These are phyloP conservation scores for Arctocebus calabarensis DNA, from an alignment of 2,797 vertebrate species.

Conservation along the genomic window DNA sequence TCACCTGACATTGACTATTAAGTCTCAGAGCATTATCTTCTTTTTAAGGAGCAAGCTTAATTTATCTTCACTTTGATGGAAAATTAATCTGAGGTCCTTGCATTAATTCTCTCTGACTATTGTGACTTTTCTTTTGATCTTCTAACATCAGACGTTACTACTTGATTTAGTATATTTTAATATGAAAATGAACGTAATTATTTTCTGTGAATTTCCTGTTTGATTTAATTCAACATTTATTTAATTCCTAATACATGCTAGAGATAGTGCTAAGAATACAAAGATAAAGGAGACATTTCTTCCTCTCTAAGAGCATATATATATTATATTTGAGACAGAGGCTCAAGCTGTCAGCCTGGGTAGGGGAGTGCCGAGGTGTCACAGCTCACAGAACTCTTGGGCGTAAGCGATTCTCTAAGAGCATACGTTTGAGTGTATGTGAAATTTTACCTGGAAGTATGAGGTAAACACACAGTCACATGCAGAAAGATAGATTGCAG, in stretches of 20 bases:
- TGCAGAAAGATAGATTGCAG: neutral
- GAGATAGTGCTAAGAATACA: neutral
- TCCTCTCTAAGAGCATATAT: neutral
- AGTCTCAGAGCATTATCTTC: constrained; percentile 55
- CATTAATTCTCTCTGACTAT: constrained; percentile 57
- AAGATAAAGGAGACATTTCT: constrained; percentile 31
- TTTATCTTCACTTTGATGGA: constrained; percentile 71
- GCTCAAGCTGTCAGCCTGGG: too few species aligned
- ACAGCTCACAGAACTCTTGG: too few species aligned
- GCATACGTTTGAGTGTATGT: constrained; percentile 4
- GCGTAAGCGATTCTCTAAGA: neutral
- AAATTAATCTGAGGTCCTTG: constrained; percentile 57
- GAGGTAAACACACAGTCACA: neutral
- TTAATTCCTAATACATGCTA: constrained; percentile 16
- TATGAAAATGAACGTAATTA: constrained; percentile 58
- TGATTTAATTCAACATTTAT: constrained; percentile 11
- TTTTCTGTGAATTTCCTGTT: constrained; percentile 29
- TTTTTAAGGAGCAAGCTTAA: constrained; percentile 17
- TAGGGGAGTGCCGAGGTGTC: too few species aligned
- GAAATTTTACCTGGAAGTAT: constrained; percentile 38
- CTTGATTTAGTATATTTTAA: constrained; percentile 57
- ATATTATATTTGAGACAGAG: too few species aligned
- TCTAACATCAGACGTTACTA: neutral
- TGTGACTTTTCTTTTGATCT: constrained; percentile 49
- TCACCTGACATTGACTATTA: constrained; percentile 46